Conservation (phyloP, 1,140 invertebrate species). For the Capitella teleta region DNA sequence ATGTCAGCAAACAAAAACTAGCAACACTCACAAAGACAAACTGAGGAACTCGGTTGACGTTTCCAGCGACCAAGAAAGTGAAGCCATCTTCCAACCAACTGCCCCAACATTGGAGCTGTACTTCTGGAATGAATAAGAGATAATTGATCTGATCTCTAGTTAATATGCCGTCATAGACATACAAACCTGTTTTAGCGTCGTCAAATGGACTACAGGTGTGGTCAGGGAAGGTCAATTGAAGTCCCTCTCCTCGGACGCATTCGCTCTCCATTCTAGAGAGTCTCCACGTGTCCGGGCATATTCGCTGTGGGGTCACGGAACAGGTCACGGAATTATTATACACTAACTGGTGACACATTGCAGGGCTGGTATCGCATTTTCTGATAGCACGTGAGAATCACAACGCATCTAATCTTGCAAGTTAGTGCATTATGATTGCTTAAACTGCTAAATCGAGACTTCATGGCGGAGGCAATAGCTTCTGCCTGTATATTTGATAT, state of each 20-base stretch:
- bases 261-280: constrained; percentile 12
- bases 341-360: too few species aligned
- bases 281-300: constrained; percentile 5
- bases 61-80: constrained; percentile 2
- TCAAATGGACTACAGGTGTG: constrained; percentile 1
- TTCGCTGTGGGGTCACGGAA: neutral
- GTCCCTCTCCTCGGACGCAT: constrained; percentile 10
- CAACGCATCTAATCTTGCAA: too few species aligned
- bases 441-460: too few species aligned
- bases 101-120: constrained; percentile 2
- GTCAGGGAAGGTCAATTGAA: constrained; percentile 9
- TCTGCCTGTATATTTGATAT: too few species aligned
- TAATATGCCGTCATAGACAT: neutral
- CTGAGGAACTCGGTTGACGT: neutral
- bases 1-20: too few species aligned
- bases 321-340: neutral
- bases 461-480: too few species aligned
- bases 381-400: too few species aligned
- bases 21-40: constrained; percentile 9
- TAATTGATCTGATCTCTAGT: neutral
- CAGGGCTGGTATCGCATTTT: too few species aligned
- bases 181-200: neutral
- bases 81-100: constrained; percentile 9
- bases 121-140: neutral
- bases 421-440: too few species aligned